These are phyloP conservation scores for Hippocampus abdominalis DNA, from an alignment of 2,113 vertebrate species.

Conservation along the genomic window DNA sequence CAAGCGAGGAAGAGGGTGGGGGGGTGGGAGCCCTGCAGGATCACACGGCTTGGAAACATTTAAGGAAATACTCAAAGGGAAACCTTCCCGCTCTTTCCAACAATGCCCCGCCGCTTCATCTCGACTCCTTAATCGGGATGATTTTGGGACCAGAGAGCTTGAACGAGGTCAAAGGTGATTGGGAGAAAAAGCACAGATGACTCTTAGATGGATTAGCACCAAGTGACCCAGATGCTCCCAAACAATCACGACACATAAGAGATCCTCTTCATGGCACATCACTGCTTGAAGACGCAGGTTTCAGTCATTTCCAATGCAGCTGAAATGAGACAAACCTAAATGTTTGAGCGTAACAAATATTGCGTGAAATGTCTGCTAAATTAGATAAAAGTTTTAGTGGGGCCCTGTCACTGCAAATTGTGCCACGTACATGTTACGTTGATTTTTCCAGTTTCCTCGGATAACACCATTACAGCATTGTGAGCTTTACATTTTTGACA, in stretches of 20 bases:
- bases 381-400: background rate
- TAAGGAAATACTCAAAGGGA: slow-evolving; percentile 63
- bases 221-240: slow-evolving; percentile 62
- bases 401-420: background rate
- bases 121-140: slow-evolving; percentile 34
- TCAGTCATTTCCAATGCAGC: background rate
- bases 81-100: slow-evolving; percentile 22
- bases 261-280: slow-evolving; percentile 38
- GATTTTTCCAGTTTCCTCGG: slow-evolving; percentile 33
- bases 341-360: background rate
- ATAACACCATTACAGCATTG: slow-evolving; percentile 53
- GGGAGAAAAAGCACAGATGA: slow-evolving; percentile 68
- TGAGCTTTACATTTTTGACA: slow-evolving; percentile 49
- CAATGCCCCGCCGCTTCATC: background rate
- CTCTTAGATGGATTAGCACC: slow-evolving; percentile 70
- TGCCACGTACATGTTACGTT: background rate
- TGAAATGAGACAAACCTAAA: background rate
- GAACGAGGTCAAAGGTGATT: slow-evolving; percentile 66
- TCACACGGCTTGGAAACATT: slow-evolving; percentile 63
- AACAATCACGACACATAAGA: slow-evolving; percentile 59
- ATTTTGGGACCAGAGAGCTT: slow-evolving; percentile 57
- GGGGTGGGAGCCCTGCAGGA: slow-evolving; percentile 28
- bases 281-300: slow-evolving; percentile 4
- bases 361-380: background rate
- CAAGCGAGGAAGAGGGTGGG: background rate